A percentile compares a stretch with the other conserved stretches of the same genome.
Evolutionary conservation across 2,797 vertebrate genomes (phyloP).

Genomic region (Sebastes vulpes): DNA sequence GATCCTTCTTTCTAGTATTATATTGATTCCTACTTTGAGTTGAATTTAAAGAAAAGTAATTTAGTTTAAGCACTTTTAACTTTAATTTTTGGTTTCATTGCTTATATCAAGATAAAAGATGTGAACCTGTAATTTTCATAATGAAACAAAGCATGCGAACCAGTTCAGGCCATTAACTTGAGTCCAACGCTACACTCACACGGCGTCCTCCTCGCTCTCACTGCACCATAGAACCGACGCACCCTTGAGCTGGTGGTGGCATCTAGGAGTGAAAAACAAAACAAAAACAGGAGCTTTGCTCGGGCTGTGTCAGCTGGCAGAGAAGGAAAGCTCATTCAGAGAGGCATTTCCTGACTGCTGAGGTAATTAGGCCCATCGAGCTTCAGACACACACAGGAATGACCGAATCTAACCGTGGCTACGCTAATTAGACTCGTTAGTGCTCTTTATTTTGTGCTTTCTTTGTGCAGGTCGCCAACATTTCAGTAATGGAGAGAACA

Average conservation of each 20-base stretch:
- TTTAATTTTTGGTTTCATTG: neutral
- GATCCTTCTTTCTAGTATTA: too few species aligned
- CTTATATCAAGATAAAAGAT: neutral
- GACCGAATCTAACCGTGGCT: constrained; percentile 9
- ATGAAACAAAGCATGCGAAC: neutral
- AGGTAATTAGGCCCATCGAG: constrained; percentile 52
- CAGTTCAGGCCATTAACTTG: neutral
- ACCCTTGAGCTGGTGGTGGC: neutral
- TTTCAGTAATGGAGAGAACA: constrained; percentile 6
- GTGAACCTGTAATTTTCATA: neutral
- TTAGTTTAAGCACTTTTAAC: neutral
- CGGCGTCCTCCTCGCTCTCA: neutral
- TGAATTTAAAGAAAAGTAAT: neutral
- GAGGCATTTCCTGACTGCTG: constrained; percentile 67
- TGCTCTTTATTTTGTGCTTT: neutral
- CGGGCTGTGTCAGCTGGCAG: neutral
- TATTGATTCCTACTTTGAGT: too few species aligned
- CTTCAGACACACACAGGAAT: constrained; percentile 25
- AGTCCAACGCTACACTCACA: neutral
- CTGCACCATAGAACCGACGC: neutral
- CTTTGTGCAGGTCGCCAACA: neutral
- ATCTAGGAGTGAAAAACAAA: neutral
- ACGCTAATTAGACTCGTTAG: constrained; percentile 20
- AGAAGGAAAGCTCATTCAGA: constrained; percentile 25
- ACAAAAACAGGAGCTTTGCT: neutral